Percentiles rank a stretch among this genome's conserved stretches.
Evolutionary conservation across 2,113 vertebrate genomes (phyloP).

Genomic region (Donacobius atricapilla): DNA sequence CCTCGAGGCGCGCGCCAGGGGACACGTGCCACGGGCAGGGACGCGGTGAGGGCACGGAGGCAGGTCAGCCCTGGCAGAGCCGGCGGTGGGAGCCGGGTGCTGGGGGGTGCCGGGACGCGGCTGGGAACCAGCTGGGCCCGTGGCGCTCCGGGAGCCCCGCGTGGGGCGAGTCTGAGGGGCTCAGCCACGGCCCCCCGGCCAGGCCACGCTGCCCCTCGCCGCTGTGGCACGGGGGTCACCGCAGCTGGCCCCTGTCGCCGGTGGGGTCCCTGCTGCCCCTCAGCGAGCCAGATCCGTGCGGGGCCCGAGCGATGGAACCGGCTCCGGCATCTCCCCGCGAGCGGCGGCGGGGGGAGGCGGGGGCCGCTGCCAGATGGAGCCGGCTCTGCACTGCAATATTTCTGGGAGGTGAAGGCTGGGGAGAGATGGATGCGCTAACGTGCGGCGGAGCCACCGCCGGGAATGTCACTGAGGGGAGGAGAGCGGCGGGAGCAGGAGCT

Average conservation of each 20-base stretch:
- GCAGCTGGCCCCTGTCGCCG: accelerated
- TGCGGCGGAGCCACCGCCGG: constrained; percentile 14
- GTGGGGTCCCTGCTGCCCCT: background rate
- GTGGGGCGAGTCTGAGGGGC: background rate
- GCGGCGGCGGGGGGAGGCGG: constrained; percentile 4
- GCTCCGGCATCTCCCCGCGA: background rate
- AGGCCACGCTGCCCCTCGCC: accelerated
- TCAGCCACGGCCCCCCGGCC: background rate
- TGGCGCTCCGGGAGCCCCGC: accelerated
- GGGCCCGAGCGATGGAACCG: background rate
- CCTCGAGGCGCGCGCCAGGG: background rate
- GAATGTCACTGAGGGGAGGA: background rate
- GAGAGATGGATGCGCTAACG: constrained; percentile 58
- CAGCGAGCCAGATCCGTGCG: accelerated
- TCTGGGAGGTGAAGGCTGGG: constrained; percentile 62
- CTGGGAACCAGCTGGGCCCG: constrained; percentile 4
- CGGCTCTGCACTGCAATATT: constrained; percentile 48
- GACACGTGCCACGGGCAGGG: background rate
- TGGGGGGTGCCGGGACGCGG: background rate
- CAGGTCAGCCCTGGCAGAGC: background rate
- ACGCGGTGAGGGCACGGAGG: accelerated
- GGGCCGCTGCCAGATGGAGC: constrained; percentile 62
- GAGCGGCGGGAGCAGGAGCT: background rate
- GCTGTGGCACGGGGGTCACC: background rate
- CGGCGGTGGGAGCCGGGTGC: background rate